phyloP scores from a whole-genome alignment of 2,888 invertebrate genomes.

The Nematopogon swammerdamellus region DNA sequence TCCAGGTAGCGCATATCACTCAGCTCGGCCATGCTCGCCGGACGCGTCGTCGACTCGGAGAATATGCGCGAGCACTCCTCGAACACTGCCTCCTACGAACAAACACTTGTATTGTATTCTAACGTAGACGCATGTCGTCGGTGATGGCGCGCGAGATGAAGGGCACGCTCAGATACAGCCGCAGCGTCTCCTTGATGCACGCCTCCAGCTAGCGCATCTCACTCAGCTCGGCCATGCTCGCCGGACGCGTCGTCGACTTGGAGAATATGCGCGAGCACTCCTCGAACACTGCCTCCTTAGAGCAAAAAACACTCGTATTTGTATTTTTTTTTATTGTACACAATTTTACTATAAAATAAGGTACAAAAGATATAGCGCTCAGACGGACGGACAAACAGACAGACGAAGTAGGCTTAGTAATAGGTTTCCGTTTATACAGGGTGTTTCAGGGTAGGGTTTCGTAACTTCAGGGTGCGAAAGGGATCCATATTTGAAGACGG shows the following conservation, averaged over 20 bases:
- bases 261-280: slow-evolving; percentile 35
- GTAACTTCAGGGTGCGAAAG: too few species aligned
- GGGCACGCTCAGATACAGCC: slow-evolving; percentile 66
- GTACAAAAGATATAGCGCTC: too few species aligned
- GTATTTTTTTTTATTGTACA: too few species aligned
- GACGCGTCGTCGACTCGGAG: slow-evolving; percentile 30
- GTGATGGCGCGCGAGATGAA: slow-evolving; percentile 57
- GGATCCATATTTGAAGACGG: too few species aligned
- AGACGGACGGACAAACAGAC: too few species aligned
- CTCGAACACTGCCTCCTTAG: slow-evolving; percentile 33
- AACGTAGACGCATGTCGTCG: slow-evolving; percentile 43
- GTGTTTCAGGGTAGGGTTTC: too few species aligned
- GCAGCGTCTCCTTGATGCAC: slow-evolving; percentile 64
- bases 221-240: slow-evolving; percentile 52
- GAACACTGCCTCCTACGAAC: slow-evolving; percentile 30
- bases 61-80: slow-evolving; percentile 34
- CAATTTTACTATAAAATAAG: too few species aligned
- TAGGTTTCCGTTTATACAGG: too few species aligned
- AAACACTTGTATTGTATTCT: neutral
- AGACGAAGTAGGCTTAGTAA: too few species aligned
- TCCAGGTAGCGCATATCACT: slow-evolving; percentile 65
- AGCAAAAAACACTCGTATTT: neutral
- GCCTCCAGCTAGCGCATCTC: slow-evolving; percentile 66
- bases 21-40: slow-evolving; percentile 52
- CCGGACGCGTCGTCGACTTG: slow-evolving; percentile 31